Evolutionary conservation across 1,140 invertebrate genomes (phyloP).

Genomic region (Helicorthomorpha holstii): DNA sequence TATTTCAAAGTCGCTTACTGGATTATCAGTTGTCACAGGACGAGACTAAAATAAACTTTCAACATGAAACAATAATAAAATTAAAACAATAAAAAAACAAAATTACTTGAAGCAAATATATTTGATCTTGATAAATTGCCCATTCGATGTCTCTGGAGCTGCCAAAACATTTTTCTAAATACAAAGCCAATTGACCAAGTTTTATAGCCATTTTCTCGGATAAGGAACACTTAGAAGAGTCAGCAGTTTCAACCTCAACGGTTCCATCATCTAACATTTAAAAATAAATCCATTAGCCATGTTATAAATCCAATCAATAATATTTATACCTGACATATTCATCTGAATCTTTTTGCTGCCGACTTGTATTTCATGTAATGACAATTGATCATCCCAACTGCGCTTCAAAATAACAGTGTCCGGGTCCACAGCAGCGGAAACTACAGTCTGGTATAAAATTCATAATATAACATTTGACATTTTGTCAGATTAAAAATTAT

Average conservation of each 20-base stretch:
- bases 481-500: neutral
- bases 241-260: neutral
- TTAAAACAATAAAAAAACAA: neutral
- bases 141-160: neutral
- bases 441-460: constrained; percentile 39
- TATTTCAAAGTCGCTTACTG: neutral
- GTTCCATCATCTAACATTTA: neutral
- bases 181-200: neutral
- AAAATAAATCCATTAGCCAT: neutral
- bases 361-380: constrained; percentile 27
- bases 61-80: neutral
- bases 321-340: neutral
- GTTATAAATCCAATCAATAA: neutral
- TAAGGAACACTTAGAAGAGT: neutral
- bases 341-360: constrained; percentile 33
- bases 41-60: no score
- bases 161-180: neutral
- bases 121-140: neutral
- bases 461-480: neutral
- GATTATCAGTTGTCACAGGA: neutral
- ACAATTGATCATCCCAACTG: constrained; percentile 27
- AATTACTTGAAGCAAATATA: neutral
- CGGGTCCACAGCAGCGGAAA: constrained; percentile 52
- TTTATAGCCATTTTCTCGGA: neutral
- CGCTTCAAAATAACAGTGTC: constrained; percentile 44